phyloP scores from a whole-genome alignment of 1,140 invertebrate species.

The Octopus sinensis region DNA sequence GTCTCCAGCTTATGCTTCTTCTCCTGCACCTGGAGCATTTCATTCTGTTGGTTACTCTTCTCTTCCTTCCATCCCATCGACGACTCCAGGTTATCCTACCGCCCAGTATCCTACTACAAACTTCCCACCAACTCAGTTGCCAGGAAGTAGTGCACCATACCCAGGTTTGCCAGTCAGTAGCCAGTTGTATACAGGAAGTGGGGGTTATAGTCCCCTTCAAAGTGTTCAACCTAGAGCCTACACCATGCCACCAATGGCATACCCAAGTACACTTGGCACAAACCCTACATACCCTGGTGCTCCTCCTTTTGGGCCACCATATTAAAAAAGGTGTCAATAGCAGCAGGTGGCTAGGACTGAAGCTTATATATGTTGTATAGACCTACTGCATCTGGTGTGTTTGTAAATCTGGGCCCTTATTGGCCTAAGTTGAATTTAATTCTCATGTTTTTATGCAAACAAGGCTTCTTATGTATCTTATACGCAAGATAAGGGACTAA shows the following conservation, averaged over 20 bases:
- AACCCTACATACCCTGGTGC: conserved; percentile 5
- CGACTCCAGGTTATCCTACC: conserved; percentile 12
- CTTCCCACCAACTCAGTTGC: conserved; percentile 3
- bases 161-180: conserved; percentile 11
- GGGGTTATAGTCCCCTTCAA: conserved; percentile 3
- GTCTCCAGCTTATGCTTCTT: conserved; percentile 13
- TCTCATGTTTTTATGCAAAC: neutral
- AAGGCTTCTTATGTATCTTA: conserved; percentile 13
- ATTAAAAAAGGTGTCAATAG: conserved; percentile 8
- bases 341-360: conserved; percentile 5
- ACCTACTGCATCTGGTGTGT: conserved; percentile 14
- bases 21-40: conserved; percentile 2
- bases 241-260: conserved; percentile 10
- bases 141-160: neutral
- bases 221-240: conserved; percentile 6
- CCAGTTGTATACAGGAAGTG: conserved; percentile 13
- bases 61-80: conserved; percentile 14
- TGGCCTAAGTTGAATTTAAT: conserved; percentile 6
- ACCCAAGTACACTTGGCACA: neutral
- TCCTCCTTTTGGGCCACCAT: conserved; percentile 10
- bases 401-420: conserved; percentile 12
- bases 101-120: conserved; percentile 1
- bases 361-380: conserved; percentile 17
- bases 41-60: conserved; percentile 11
- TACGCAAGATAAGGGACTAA: neutral